Conservation (phyloP, 2,888 invertebrate species). For the Drosophila putrida region DNA sequence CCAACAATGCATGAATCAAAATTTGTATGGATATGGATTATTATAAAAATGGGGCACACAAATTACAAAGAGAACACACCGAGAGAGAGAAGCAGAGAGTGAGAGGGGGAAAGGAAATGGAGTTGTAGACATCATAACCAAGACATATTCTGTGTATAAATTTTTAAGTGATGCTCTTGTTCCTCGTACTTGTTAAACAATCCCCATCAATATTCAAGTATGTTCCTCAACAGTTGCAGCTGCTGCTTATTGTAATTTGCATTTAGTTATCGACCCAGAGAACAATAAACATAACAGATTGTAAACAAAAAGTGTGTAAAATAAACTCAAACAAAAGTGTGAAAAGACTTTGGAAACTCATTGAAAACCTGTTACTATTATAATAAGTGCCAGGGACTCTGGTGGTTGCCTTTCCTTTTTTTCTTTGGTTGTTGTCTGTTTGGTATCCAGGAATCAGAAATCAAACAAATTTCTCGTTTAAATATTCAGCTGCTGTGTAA, state of each 20-base stretch:
- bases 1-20: slow-evolving; percentile 72
- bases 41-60: slow-evolving; percentile 78
- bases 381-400: background rate
- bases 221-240: slow-evolving; percentile 4
- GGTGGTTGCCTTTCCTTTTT: too few relatives aligned
- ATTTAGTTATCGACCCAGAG: slow-evolving; percentile 21
- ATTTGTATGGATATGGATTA: slow-evolving; percentile 79
- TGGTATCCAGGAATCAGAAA: slow-evolving; percentile 34
- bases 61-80: slow-evolving; percentile 20
- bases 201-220: slow-evolving; percentile 12
- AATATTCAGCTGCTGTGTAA: slow-evolving; percentile 53
- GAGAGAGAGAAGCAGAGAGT: background rate
- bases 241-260: slow-evolving; percentile 35
- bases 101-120: slow-evolving; percentile 11
- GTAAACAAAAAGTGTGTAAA: slow-evolving; percentile 45
- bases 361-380: slow-evolving; percentile 43
- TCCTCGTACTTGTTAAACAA: slow-evolving; percentile 11
- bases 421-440: too few relatives aligned
- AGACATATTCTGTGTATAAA: slow-evolving; percentile 29
- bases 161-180: slow-evolving; percentile 13
- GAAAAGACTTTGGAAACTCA: slow-evolving; percentile 36
- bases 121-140: background rate
- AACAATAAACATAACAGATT: slow-evolving; percentile 20
- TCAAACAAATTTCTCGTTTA: slow-evolving; percentile 34
- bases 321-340: slow-evolving; percentile 31